Evolutionary conservation across 2,797 vertebrate genomes (phyloP).

Genomic region (Glossophaga mutica): DNA sequence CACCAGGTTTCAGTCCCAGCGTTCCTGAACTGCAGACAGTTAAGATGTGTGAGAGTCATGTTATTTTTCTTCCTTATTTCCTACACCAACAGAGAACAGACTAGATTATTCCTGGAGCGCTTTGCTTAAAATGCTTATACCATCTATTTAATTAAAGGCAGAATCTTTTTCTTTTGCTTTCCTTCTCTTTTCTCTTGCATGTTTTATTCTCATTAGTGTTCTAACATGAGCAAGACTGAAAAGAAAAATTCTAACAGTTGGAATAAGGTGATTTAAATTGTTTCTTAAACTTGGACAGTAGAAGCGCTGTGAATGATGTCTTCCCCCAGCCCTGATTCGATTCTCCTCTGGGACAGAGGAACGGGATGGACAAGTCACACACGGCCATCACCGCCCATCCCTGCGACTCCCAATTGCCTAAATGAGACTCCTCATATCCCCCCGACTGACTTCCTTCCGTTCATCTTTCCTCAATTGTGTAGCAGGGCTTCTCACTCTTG

Average conservation of each 20-base stretch:
- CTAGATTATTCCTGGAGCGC: background rate
- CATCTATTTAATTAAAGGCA: background rate
- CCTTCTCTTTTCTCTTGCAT: background rate
- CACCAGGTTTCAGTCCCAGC: background rate
- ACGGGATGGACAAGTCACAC: background rate
- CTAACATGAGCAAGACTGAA: background rate
- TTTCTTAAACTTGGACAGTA: background rate
- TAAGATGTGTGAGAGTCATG: background rate
- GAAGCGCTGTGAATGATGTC: background rate
- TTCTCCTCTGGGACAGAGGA: background rate
- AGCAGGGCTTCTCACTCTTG: conserved; percentile 1
- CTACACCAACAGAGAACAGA: background rate
- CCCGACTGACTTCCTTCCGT: background rate
- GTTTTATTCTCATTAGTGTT: background rate
- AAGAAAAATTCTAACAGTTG: background rate
- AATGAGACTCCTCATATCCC: background rate
- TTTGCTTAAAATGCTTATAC: background rate
- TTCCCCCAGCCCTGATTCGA: rapidly evolving
- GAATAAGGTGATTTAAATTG: background rate
- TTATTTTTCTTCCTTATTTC: background rate
- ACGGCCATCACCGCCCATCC: background rate
- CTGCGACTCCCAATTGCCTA: background rate
- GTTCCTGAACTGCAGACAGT: background rate
- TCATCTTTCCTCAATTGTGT: background rate
- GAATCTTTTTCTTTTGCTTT: background rate